These are phyloP conservation scores for Trachymyrmex septentrionalis DNA, from an alignment of 1,140 invertebrate genomes.

Conservation along the genomic window DNA sequence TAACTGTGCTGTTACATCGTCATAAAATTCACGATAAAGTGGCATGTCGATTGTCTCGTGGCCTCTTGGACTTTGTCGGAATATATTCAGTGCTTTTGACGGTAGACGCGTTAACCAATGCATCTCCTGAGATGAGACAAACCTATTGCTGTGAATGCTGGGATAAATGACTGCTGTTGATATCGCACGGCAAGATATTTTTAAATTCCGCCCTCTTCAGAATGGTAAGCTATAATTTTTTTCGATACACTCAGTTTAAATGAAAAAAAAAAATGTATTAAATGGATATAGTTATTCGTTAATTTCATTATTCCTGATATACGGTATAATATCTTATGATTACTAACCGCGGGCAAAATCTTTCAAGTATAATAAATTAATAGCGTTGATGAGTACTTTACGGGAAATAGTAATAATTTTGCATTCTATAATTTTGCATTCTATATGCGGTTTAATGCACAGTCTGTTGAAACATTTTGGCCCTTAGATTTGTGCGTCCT, in stretches of 20 bases:
- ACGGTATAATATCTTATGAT: neutral
- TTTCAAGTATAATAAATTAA: neutral
- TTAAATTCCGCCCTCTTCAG: slow-evolving; percentile 49
- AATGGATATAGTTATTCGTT: neutral
- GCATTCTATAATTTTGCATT: neutral
- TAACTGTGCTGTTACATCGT: neutral
- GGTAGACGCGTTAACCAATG: neutral
- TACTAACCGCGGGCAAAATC: neutral
- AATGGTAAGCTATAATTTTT: slow-evolving; percentile 35
- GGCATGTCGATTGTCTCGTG: slow-evolving; percentile 3
- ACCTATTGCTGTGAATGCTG: slow-evolving; percentile 39
- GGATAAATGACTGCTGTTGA: slow-evolving; percentile 72
- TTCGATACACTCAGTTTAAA: neutral
- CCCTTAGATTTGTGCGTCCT: neutral
- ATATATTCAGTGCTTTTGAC: neutral
- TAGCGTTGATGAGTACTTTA: neutral
- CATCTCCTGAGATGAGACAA: slow-evolving; percentile 33
- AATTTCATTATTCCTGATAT: neutral
- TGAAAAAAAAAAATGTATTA: slow-evolving; percentile 2
- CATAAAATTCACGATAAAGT: slow-evolving; percentile 55
- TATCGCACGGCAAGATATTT: slow-evolving; percentile 63
- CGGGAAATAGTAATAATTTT: neutral
- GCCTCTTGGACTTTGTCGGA: slow-evolving; percentile 13
- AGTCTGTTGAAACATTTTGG: neutral
- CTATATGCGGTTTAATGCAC: neutral